phyloP scores from a whole-genome alignment of 2,797 vertebrate species.

The Discoglossus pictus region DNA sequence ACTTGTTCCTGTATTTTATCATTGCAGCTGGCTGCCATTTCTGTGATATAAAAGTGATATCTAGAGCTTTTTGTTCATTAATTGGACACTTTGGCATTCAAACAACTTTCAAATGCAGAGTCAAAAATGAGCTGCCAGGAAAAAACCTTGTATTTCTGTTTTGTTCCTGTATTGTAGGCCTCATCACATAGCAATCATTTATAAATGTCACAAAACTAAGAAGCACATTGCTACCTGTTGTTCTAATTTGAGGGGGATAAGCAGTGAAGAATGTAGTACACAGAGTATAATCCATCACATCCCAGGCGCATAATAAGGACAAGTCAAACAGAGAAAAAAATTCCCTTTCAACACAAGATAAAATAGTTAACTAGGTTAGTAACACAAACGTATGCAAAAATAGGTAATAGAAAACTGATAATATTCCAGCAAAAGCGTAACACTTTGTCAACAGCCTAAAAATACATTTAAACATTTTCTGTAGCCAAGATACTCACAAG shows the following conservation, averaged over 20 bases:
- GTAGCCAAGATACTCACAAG: conserved; percentile 15
- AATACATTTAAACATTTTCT: conserved; percentile 23
- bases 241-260: too few relatives aligned
- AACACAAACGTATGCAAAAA: not conserved
- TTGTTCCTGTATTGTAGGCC: conserved; percentile 3
- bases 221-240: too few relatives aligned
- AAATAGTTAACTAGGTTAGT: conserved; percentile 7
- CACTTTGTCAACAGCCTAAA: conserved; percentile 20
- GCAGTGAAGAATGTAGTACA: too few relatives aligned
- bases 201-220: too few relatives aligned
- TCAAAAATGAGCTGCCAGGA: conserved; percentile 7
- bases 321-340: not conserved
- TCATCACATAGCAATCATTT: too few relatives aligned
- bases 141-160: not conserved
- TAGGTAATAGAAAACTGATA: not conserved
- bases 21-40: conserved; percentile 16
- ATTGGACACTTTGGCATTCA: too few relatives aligned
- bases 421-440: conserved; percentile 18
- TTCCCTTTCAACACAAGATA: too few relatives aligned
- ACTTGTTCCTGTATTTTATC: conserved; percentile 3
- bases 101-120: too few relatives aligned
- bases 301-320: not conserved
- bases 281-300: too few relatives aligned
- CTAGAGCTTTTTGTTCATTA: conserved; percentile 28
- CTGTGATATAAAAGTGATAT: conserved; percentile 20